These are phyloP conservation scores for Sthenelais limicola DNA, from an alignment of 2,888 invertebrate species.

Conservation along the genomic window DNA sequence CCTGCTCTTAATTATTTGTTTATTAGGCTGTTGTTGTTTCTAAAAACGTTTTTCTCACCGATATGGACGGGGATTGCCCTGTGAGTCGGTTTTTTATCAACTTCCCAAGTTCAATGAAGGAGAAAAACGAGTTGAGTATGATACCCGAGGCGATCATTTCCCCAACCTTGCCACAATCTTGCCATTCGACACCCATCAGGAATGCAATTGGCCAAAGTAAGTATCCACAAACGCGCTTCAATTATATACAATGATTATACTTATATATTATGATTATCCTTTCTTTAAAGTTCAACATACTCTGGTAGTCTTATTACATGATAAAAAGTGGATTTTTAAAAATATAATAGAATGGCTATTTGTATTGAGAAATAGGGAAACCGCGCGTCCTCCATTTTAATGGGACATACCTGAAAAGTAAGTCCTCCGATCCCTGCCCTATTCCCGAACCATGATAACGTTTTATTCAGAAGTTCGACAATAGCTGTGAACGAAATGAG, in stretches of 20 bases:
- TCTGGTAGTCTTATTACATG: no score
- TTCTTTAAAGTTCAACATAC: no score
- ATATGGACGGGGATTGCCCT: slow-evolving; percentile 39
- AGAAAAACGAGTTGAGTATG: slow-evolving; percentile 92
- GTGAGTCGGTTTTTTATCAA: slow-evolving; percentile 55
- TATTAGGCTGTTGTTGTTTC: no score
- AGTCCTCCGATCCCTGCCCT: slow-evolving; percentile 35
- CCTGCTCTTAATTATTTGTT: no score
- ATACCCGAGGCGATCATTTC: slow-evolving; percentile 79
- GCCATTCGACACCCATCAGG: slow-evolving; percentile 47
- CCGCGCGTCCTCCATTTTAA: no score
- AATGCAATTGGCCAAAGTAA: slow-evolving; percentile 48
- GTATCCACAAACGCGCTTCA: slow-evolving; percentile 44
- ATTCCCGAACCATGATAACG: slow-evolving; percentile 36
- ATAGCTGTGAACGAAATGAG: slow-evolving; percentile 35
- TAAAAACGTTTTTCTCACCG: no score
- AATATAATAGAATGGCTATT: no score
- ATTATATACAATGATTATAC: no score
- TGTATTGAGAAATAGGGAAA: no score
- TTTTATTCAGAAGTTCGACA: slow-evolving; percentile 15
- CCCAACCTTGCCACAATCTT: slow-evolving; percentile 47
- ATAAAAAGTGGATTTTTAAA: no score
- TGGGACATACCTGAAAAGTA: slow-evolving; percentile 39
- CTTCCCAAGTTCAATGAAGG: slow-evolving; percentile 80
- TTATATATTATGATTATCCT: no score